Conservation (phyloP, 2,888 invertebrate genomes). For the Panzeria rudis region DNA sequence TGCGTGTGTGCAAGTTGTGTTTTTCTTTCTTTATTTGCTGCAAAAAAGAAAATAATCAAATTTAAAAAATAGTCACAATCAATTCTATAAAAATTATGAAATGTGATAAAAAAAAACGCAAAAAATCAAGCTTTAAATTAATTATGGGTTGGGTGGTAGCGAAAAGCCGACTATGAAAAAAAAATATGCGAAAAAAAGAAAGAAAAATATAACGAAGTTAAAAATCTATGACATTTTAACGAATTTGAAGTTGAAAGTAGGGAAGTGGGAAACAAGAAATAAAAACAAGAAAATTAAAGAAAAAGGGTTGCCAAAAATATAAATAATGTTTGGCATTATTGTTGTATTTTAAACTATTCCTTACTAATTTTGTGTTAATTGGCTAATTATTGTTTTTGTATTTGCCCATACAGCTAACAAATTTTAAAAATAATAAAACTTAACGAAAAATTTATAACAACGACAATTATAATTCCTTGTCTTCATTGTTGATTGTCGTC, state of each 20-base stretch:
- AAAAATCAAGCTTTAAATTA: conserved; percentile 7
- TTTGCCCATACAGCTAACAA: conserved; percentile 29
- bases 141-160: conserved; percentile 63
- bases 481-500: conserved; percentile 35
- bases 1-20: conserved; percentile 14
- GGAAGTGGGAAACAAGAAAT: conserved; percentile 53
- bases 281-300: conserved; percentile 46
- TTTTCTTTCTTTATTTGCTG: conserved; percentile 40
- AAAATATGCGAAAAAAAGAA: conserved; percentile 49
- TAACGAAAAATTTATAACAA: conserved; percentile 40
- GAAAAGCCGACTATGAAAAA: conserved; percentile 64
- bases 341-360: conserved; percentile 3
- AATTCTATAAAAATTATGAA: conserved; percentile 38
- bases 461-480: conserved; percentile 19
- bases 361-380: conserved; percentile 16
- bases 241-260: conserved; percentile 58
- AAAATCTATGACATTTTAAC: conserved; percentile 69
- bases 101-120: background rate
- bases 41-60: conserved; percentile 16
- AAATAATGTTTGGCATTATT: conserved; percentile 17
- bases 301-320: conserved; percentile 51
- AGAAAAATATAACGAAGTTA: conserved; percentile 62
- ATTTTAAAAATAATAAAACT: conserved; percentile 33
- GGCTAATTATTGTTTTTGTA: conserved; percentile 18
- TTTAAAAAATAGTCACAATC: conserved; percentile 9